These are phyloP conservation scores for Megaceryle maxima DNA, from an alignment of 2,113 vertebrate genomes.

Conservation along the genomic window DNA sequence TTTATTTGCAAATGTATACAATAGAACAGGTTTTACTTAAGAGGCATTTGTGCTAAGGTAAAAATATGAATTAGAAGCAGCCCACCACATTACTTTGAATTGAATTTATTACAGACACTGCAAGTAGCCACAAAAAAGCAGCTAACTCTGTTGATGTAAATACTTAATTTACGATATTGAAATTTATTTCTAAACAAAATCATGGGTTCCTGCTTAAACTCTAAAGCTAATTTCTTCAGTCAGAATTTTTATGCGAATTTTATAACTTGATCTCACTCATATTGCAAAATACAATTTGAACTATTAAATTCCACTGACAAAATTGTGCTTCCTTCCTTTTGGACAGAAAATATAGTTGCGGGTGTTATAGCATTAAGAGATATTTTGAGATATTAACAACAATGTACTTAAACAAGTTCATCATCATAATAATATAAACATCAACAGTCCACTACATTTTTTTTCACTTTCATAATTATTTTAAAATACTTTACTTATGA, in stretches of 20 bases:
- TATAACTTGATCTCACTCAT: not conserved
- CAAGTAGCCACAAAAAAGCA: not conserved
- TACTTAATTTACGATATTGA: not conserved
- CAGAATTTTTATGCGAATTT: not conserved
- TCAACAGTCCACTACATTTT: not conserved
- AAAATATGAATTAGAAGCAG: not conserved
- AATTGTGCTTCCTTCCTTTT: not conserved
- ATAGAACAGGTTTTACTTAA: not conserved
- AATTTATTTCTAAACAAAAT: not conserved
- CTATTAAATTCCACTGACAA: not conserved
- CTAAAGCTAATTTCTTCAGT: not conserved
- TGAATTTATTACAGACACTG: not conserved
- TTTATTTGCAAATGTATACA: not conserved
- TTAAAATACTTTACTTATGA: not conserved
- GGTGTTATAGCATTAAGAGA: not conserved
- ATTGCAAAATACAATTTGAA: not conserved
- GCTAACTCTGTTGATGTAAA: not conserved
- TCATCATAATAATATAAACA: not conserved
- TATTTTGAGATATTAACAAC: not conserved
- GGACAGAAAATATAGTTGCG: not conserved
- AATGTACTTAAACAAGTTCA: not conserved
- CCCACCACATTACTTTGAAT: not conserved
- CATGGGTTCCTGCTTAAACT: not conserved
- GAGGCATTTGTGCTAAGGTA: not conserved
- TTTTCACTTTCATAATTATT: not conserved